Evolutionary conservation across 2,797 vertebrate species (phyloP), one percentile per base, ranked within the genome.

Genomic region (Peromyscus eremicus): DNA sequence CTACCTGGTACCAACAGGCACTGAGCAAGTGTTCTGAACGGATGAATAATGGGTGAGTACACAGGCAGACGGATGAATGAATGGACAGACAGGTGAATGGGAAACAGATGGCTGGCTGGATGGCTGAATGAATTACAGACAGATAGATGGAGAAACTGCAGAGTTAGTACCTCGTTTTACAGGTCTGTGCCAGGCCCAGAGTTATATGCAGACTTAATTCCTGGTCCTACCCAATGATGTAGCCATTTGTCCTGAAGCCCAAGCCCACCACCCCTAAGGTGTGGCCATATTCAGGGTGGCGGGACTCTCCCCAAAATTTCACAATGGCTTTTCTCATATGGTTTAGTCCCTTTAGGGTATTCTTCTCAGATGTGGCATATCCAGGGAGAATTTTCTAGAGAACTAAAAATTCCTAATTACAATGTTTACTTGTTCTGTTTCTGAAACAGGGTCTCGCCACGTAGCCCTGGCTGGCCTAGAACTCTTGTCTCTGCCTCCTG

Each of bases 161-260:
- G 52, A 81, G 34, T 64, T 21, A 49, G 79, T 21, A 32, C 10
- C 13, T 70, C 49, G 21, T 3, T 70, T 52, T 43, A 25, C 46
- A 34, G 8, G 14, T 10, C 75, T 86, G 75, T 17, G 60, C 70
- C 68, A 71, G 64, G 40, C 71, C 71, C 40, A 27, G 21, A 68
- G 21, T 49, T 76, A 76, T 9, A n/a, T 4, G 2, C 17, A 75
- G 49, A 49, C 70, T 64, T 46, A 83, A 40, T n/a, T 89, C 34
- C 87, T 6, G 14, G 43, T 40, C 62, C 64, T 0, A 0, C 19
- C 16, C 29, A 43, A 66, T 0, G 0, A 43, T 32, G 4, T 37
- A 66, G 71, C n/a, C 21, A 3, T 32, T 75, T 55, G 23, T 29
- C 64, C 90, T 86, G 75, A 70, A 76, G 70, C 11, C 82, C 55